These are phyloP conservation scores for Acyrthosiphon pisum DNA, from an alignment of 1,140 invertebrate genomes.

Conservation along the genomic window DNA sequence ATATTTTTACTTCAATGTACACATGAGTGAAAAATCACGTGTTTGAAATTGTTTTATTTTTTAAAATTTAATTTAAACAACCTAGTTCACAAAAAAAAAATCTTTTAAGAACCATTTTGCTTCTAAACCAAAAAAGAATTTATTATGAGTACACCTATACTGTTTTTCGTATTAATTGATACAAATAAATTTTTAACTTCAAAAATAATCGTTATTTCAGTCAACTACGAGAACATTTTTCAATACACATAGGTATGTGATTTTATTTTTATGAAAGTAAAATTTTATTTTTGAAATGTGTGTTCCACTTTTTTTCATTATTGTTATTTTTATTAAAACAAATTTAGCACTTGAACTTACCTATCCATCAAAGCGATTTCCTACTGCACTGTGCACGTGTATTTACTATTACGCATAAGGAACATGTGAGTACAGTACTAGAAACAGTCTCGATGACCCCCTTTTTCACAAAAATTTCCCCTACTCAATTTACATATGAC, in stretches of 20 bases:
- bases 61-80: neutral
- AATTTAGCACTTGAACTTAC: constrained; percentile 39
- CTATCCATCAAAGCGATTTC: constrained; percentile 41
- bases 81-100: neutral
- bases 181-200: neutral
- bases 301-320: neutral
- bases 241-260: neutral
- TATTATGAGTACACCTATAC: neutral
- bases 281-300: neutral
- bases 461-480: constrained; percentile 53
- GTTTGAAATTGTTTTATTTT: neutral
- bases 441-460: constrained; percentile 51
- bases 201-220: neutral
- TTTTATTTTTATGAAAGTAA: neutral
- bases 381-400: constrained; percentile 6
- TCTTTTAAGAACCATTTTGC: neutral
- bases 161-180: neutral
- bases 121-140: neutral
- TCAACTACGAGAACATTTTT: neutral
- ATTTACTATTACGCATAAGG: constrained; percentile 39
- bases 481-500: constrained; percentile 18
- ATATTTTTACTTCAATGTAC: neutral
- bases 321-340: neutral
- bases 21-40: neutral
- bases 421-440: constrained; percentile 39